Evolutionary conservation across 2,113 vertebrate species (phyloP), one percentile per base, ranked within the genome.

Genomic region (Puntigrus tetrazona): DNA sequence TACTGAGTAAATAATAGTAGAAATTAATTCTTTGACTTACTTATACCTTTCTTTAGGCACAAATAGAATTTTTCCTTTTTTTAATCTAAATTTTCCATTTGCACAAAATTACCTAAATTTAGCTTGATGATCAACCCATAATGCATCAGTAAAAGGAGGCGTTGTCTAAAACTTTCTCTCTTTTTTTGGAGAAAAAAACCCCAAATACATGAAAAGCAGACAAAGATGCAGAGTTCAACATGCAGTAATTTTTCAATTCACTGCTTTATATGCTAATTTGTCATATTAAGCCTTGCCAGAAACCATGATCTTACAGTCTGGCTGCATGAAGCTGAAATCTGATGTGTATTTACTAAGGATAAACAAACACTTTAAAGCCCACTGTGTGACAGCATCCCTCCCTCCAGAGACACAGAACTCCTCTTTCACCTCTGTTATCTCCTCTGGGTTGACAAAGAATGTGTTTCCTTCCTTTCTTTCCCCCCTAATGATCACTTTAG

Each of bases 251-350:
- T 61, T 13, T 25, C 13, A 59, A 13, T 78, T 61, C 36, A 1
- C 73, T 76, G 73, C 73, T 34, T 63, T 45, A 41, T 43, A 45
- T 80, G 61, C 78, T 61, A 79, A 79, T 79, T 43, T 52, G 61
- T 31, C 63, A 69, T 4, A 50, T 47, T 29, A 65, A 47, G 20
- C 69, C 20, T 65, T 52, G 41, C 63, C 27, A 81, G 61, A 67
- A 52, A 81, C 79, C n/a, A 13, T 70, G 29, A 47, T 81, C n/a
- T 45, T 75, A 75, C 59, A n/a, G 27, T 52, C 61, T 70, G 25
- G 31, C 43, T 52, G 65, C 63, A 52, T 55, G 14, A 70, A 25
- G 61, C 57, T 67, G 25, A 67, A 27, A 43, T 72, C 63, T 31
- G 45, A 70, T 36, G 29, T 25, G 63, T 38, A 36, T 82, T 70